Percentiles rank a stretch among this genome's conserved stretches.
phyloP scores from a whole-genome alignment of 2,113 vertebrate genomes.

The Sus scrofa region T2T-Sscrofa CM000816.6:56765001-56765500 shows the following conservation, averaged over 20 bases:
- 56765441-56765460: neutral
- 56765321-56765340: neutral
- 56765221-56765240: no score
- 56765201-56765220: no score
- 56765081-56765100: no score
- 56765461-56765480: neutral
- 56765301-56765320: neutral
- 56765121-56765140: no score
- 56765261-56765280: no score
- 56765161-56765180: no score
- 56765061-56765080: no score
- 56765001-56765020: neutral
- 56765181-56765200: no score
- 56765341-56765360: neutral
- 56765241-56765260: no score
- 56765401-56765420: neutral
- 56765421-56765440: neutral
- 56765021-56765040: neutral
- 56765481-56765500: neutral
- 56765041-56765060: neutral
- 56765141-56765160: no score
- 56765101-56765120: no score
- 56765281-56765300: constrained; percentile 3
- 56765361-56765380: neutral
- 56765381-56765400: neutral